A percentile compares a stretch with the other conserved stretches of the same genome.
Evolutionary conservation across 1,140 invertebrate species (phyloP).

Genomic region (Maniola jurtina): DNA sequence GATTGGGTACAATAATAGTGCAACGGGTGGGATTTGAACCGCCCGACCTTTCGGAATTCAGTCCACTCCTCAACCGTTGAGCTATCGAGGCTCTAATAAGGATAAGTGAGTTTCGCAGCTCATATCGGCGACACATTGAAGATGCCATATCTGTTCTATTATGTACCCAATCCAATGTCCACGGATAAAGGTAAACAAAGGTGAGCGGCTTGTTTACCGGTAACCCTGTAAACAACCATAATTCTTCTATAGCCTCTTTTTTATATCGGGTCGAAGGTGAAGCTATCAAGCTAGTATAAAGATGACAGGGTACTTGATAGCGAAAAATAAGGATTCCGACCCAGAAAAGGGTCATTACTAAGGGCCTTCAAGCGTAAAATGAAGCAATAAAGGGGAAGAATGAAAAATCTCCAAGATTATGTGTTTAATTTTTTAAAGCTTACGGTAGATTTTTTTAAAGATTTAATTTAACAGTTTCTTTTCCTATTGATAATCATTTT

Average conservation of each 20-base stretch:
- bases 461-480: neutral
- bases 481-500: neutral
- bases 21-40: too few relatives aligned
- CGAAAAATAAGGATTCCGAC: conserved; percentile 26
- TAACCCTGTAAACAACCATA: neutral
- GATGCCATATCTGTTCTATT: too few relatives aligned
- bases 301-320: conserved; percentile 19
- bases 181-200: neutral
- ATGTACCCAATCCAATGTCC: too few relatives aligned
- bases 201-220: neutral
- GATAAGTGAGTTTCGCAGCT: too few relatives aligned
- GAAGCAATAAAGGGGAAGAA: conserved; percentile 29
- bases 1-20: too few relatives aligned
- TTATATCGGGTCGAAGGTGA: neutral
- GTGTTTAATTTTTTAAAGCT: conserved; percentile 27
- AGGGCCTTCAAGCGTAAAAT: conserved; percentile 25
- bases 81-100: too few relatives aligned
- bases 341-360: conserved; percentile 29
- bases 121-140: too few relatives aligned
- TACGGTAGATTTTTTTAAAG: conserved; percentile 2
- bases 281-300: conserved; percentile 11
- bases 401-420: conserved; percentile 28
- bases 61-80: too few relatives aligned
- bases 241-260: neutral
- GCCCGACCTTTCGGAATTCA: too few relatives aligned